phyloP scores from a whole-genome alignment of 2,797 vertebrate species.

The Squalus acanthias region DNA sequence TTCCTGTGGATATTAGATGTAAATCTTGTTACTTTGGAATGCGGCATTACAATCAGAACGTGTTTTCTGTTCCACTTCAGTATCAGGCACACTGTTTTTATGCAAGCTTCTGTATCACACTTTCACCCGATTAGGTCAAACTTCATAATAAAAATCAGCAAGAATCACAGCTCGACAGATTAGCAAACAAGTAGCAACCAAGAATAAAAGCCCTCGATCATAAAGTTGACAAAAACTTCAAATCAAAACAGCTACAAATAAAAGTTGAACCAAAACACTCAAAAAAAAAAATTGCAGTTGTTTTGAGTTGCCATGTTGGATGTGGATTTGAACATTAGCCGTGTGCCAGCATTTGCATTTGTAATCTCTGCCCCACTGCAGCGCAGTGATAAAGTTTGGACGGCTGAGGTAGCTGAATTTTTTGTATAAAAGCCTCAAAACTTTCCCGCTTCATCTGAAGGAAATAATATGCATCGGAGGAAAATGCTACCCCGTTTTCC shows the following conservation, averaged over 20 bases:
- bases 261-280: background rate
- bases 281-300: no score
- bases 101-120: background rate
- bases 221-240: background rate
- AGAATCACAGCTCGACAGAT: background rate
- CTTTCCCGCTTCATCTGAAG: background rate
- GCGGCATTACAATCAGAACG: background rate
- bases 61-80: background rate
- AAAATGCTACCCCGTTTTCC: background rate
- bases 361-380: background rate
- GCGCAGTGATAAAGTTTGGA: background rate
- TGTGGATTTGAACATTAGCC: no score
- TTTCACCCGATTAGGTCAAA: background rate
- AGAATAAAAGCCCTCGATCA: background rate
- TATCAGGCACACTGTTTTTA: background rate
- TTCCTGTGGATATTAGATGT: slow-evolving; percentile 62
- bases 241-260: background rate
- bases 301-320: no score
- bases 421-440: background rate
- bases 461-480: background rate
- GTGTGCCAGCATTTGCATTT: background rate
- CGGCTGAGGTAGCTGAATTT: background rate
- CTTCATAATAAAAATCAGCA: background rate
- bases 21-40: slow-evolving; percentile 34
- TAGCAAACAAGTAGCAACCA: background rate